Conservation (phyloP, 2,888 invertebrate genomes). For the Melanophora roralis region DNA sequence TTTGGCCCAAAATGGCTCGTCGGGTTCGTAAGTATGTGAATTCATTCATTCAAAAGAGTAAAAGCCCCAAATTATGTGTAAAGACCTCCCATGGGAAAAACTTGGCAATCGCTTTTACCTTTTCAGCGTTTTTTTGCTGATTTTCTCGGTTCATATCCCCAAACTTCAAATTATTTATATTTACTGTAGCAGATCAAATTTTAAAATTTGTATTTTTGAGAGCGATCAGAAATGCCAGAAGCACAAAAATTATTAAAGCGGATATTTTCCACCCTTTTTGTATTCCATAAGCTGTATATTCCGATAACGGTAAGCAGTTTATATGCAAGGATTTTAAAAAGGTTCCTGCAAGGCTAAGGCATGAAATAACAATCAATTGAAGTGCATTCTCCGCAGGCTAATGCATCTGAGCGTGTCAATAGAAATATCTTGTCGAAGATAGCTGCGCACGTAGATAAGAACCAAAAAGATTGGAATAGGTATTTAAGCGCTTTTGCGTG, state of each 20-base stretch:
- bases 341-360: neutral
- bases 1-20: too few species aligned
- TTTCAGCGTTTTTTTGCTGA: neutral
- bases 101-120: neutral
- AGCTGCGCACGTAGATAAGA: neutral
- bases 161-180: neutral
- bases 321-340: neutral
- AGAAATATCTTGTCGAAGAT: neutral
- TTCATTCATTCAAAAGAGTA: too few species aligned
- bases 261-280: neutral
- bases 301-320: neutral
- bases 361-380: neutral
- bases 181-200: neutral
- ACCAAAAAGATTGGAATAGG: neutral
- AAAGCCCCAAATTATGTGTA: constrained; percentile 1
- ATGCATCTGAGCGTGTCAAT: neutral
- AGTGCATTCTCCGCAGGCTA: neutral
- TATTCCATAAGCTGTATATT: neutral
- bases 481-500: neutral
- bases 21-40: too few species aligned
- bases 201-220: neutral
- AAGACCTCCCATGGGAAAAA: neutral
- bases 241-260: too few species aligned
- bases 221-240: neutral
- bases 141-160: neutral